Conservation (phyloP, 2,888 invertebrate species). For the Ichneumoninae sp. region DNA sequence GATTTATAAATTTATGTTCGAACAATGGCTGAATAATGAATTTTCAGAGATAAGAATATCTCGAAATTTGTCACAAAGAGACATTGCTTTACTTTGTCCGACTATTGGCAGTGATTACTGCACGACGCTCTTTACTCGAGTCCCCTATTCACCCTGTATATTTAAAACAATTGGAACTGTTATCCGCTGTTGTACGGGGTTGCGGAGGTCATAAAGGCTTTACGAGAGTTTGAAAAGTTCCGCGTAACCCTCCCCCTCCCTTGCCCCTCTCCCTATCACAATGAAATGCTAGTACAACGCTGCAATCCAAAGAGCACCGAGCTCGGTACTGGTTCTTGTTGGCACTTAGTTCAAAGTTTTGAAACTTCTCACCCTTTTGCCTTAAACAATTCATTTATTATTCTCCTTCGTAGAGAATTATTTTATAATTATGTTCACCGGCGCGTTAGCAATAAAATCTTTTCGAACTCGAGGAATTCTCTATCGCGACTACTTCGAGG, state of each 20-base stretch:
- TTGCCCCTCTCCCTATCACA: slow-evolving; percentile 6
- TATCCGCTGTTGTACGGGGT: slow-evolving; percentile 12
- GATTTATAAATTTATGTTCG: neutral
- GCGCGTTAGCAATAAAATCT: slow-evolving; percentile 25
- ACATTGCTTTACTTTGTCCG: neutral
- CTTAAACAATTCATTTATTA: slow-evolving; percentile 74
- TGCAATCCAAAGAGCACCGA: slow-evolving; percentile 33
- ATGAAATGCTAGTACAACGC: slow-evolving; percentile 23
- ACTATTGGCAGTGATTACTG: slow-evolving; percentile 6
- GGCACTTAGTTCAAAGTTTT: slow-evolving; percentile 76
- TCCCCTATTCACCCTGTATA: slow-evolving; percentile 25
- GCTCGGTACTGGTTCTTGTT: slow-evolving; percentile 69
- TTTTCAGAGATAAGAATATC: neutral
- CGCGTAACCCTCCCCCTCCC: neutral
- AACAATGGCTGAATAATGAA: neutral
- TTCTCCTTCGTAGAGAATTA: slow-evolving; percentile 45
- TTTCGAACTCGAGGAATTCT: slow-evolving; percentile 31
- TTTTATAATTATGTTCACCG: slow-evolving; percentile 18
- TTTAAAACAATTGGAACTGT: slow-evolving; percentile 30
- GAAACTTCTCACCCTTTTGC: slow-evolving; percentile 71
- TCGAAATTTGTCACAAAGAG: neutral
- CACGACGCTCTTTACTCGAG: slow-evolving; percentile 9
- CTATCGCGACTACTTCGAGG: neutral
- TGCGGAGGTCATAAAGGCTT: slow-evolving; percentile 43
- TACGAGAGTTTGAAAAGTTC: slow-evolving; percentile 58